Conservation (phyloP, 2,113 vertebrate species). For the Channa maculata region DNA sequence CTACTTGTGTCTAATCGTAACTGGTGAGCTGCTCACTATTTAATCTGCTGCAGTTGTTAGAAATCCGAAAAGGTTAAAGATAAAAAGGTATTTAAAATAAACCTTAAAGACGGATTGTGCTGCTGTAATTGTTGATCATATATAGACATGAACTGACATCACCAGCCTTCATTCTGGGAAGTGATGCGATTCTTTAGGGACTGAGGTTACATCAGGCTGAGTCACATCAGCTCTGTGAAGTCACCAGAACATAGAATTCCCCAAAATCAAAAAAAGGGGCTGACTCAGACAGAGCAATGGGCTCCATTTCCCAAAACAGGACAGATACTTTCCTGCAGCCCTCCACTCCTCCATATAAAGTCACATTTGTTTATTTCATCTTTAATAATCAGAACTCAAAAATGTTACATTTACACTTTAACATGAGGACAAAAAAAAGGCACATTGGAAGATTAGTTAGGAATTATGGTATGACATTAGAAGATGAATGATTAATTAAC, state of each 20-base stretch:
- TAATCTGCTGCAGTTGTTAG: conserved; percentile 1
- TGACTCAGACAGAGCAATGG: conserved; percentile 62
- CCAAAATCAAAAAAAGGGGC: conserved; percentile 49
- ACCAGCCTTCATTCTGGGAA: conserved; percentile 62
- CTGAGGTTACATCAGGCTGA: conserved; percentile 53
- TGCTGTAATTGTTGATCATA: conserved; percentile 26
- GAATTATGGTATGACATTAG: no score
- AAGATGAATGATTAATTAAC: no score
- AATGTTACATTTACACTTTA: background rate
- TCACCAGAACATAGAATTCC: conserved; percentile 66
- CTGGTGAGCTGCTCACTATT: conserved; percentile 19
- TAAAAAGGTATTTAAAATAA: conserved; percentile 19
- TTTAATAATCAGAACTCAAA: background rate
- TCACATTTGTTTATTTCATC: background rate
- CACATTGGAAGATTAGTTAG: no score
- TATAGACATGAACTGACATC: conserved; percentile 15
- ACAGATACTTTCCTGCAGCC: conserved; percentile 34
- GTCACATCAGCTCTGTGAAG: conserved; percentile 56
- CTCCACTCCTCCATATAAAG: conserved; percentile 5
- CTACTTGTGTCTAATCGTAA: conserved; percentile 3
- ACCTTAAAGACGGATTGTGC: background rate
- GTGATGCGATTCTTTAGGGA: conserved; percentile 31
- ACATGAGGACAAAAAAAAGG: background rate
- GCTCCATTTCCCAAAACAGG: conserved; percentile 62
- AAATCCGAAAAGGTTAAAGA: background rate